Percentiles rank a stretch among this genome's conserved stretches.
phyloP scores from a whole-genome alignment of 92 coral and sea anemone genomes.

The Parazoanthus darwini region DNA sequence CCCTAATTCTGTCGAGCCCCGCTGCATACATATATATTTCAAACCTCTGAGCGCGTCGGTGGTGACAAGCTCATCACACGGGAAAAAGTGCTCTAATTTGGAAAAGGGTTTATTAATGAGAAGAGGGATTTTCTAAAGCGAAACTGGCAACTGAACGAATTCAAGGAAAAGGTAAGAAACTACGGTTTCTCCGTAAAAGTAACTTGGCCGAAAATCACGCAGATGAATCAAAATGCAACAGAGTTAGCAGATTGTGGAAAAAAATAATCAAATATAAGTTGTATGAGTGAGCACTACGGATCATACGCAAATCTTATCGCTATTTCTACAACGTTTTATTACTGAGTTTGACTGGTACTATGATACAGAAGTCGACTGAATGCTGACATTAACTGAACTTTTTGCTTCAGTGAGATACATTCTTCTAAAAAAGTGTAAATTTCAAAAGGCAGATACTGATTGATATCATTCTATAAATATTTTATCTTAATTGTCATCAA shows the following conservation, averaged over 20 bases:
- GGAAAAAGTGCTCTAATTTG: neutral
- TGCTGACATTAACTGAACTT: neutral
- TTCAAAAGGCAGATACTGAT: slow-evolving; percentile 1
- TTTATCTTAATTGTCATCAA: slow-evolving; percentile 13
- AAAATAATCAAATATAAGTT: too few species aligned
- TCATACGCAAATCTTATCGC: neutral
- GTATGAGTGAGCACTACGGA: neutral
- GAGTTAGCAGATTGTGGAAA: neutral
- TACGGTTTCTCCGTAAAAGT: neutral
- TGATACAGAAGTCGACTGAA: too few species aligned
- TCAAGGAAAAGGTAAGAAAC: neutral
- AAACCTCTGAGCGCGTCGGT: neutral
- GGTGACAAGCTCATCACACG: neutral
- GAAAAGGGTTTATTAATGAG: neutral
- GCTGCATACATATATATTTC: neutral
- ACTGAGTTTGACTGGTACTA: too few species aligned
- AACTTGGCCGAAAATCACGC: neutral
- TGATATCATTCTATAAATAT: slow-evolving; percentile 1
- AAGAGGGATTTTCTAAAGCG: neutral
- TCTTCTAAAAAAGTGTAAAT: neutral
- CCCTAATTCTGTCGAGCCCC: neutral
- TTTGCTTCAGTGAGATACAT: neutral
- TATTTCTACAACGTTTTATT: neutral
- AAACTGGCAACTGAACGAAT: neutral
- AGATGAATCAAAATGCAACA: neutral